Percentiles rank a stretch among this genome's conserved stretches.
Evolutionary conservation across 2,888 invertebrate genomes (phyloP).

Genomic region (Drosophila setosimentum): DNA sequence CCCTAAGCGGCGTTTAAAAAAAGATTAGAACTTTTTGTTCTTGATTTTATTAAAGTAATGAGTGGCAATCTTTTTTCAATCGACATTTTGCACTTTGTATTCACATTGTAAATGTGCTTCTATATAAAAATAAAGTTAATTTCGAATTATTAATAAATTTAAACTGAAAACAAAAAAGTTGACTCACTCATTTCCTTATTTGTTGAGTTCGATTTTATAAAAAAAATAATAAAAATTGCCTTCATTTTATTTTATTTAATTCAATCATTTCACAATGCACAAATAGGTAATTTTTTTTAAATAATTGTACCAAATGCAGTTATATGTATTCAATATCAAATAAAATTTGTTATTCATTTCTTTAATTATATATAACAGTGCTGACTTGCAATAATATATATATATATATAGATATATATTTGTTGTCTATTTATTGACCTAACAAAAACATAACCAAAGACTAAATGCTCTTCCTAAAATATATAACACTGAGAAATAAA

Average conservation of each 20-base stretch:
- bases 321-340: too few species aligned
- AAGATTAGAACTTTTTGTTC: slow-evolving; percentile 31
- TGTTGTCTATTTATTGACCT: too few species aligned
- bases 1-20: slow-evolving; percentile 33
- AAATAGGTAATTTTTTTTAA: background rate
- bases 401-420: too few species aligned
- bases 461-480: too few species aligned
- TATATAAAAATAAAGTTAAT: background rate
- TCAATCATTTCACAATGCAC: background rate
- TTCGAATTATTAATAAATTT: background rate
- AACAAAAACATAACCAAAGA: too few species aligned
- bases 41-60: slow-evolving; percentile 26
- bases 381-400: too few species aligned
- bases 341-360: background rate
- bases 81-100: slow-evolving; percentile 3
- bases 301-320: background rate
- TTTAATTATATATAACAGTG: too few species aligned
- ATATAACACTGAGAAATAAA: background rate
- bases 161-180: background rate
- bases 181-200: background rate
- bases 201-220: too few species aligned
- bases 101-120: too few species aligned
- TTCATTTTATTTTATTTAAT: background rate
- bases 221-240: background rate
- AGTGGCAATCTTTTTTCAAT: slow-evolving; percentile 1